phyloP scores from a whole-genome alignment of 2,113 vertebrate genomes.

The Steatornis caripensis region DNA sequence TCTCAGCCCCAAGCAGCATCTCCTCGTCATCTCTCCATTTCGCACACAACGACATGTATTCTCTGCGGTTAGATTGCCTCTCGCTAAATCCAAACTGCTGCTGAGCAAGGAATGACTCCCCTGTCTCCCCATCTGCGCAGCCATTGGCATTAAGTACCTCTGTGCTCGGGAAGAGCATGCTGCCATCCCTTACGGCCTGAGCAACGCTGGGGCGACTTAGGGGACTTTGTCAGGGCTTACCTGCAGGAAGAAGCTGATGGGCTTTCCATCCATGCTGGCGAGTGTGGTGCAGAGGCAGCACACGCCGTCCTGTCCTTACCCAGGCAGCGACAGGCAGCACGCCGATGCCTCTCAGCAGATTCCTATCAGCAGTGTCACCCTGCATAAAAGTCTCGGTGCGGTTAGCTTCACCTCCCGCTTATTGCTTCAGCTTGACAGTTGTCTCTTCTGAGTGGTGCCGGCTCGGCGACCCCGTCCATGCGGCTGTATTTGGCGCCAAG shows the following conservation, averaged over 20 bases:
- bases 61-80: neutral
- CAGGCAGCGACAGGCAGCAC: neutral
- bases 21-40: neutral
- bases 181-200: neutral
- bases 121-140: neutral
- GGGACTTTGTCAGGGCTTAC: neutral
- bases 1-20: neutral
- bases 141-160: neutral
- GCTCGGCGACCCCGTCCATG: rapidly evolving
- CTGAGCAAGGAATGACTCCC: neutral
- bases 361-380: neutral
- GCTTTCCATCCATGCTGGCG: neutral
- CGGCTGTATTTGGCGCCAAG: neutral
- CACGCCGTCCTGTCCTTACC: rapidly evolving
- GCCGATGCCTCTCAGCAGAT: neutral
- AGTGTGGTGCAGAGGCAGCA: neutral
- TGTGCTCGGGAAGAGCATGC: neutral
- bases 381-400: neutral
- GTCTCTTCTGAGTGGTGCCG: rapidly evolving
- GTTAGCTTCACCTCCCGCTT: neutral
- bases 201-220: rapidly evolving
- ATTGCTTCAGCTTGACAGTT: neutral
- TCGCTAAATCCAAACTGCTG: neutral
- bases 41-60: rapidly evolving
- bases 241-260: neutral